Base-by-base conservation (phyloP, 2,113 vertebrate species). In the Lophochroa leadbeateri region DNA sequence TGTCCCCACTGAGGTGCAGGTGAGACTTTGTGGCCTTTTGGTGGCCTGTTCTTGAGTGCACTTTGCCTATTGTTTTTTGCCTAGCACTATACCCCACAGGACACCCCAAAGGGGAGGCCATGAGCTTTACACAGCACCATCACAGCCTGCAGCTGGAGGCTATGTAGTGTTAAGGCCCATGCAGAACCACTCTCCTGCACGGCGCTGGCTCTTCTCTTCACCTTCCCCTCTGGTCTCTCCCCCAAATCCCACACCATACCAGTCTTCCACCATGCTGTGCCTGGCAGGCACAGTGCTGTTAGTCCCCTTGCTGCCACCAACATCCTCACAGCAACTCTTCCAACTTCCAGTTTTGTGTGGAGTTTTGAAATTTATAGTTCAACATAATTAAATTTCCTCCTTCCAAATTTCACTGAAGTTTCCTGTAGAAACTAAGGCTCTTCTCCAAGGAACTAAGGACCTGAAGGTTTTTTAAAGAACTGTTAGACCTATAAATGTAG, bases 31-130 rank as follows among this genome's bases (percentile, higher is more conserved):
- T 35, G 50, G 28, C 15, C 16, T 79, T 82, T 87, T 85, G 21
- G 15, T 82, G 52, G 13, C 79, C 35, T 0, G 0, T 88, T 60
- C 43, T 44, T 49, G n/a, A 41, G n/a, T 31, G 17, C 24, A 6
- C 7, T 3, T 7, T 35, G 13, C 19, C 41, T 75, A 1, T 12
- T 92, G 6, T 27, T 53, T 0, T 0, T 0, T 57, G n/a, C 28
- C 31, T 11, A 20, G 15, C 4, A 1, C 63, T 14, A 3, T n/a
- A 60, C 7, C 5, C 46, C 27, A 16, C 57, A 19, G 8, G 9
- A 19, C 1, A 1, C 10, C 15, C 10, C 0, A 0, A 4, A 7
- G 50, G 11, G 8, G 23, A 33, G 28, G 25, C 47, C 3, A 1
- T 29, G 33, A 57, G 8, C n/a, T 27, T 63, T 20, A 13, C 37